A percentile compares a stretch with the other conserved stretches of the same genome.
Evolutionary conservation across 1,140 invertebrate species (phyloP).

Genomic region (Tetramorium parvispinum): DNA sequence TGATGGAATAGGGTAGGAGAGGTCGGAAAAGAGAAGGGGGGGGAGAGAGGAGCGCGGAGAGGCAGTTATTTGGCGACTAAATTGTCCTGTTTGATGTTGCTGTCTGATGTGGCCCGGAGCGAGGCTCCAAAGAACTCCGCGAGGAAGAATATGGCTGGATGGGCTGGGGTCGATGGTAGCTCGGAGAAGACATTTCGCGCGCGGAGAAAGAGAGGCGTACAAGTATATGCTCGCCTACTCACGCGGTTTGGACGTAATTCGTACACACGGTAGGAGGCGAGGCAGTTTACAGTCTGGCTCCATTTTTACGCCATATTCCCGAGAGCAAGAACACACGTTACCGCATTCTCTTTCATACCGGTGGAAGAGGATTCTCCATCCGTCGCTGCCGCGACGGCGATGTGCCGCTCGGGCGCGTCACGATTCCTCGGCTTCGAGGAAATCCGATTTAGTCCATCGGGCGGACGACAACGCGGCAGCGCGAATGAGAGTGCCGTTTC

Average conservation of each 20-base stretch:
- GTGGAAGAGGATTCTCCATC: background rate
- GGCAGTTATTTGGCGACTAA: constrained; percentile 78
- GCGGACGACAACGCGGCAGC: background rate
- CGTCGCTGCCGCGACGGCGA: background rate
- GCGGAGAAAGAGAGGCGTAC: background rate
- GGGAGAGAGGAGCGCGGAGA: background rate
- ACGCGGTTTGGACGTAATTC: constrained; percentile 35
- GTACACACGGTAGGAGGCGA: background rate
- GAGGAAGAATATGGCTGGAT: constrained; percentile 7
- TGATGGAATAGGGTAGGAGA: background rate
- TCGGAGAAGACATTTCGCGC: background rate
- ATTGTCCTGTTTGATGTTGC: constrained; percentile 80
- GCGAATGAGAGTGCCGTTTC: constrained; percentile 38
- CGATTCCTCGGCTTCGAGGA: constrained; percentile 48
- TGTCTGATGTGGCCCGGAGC: constrained; percentile 68
- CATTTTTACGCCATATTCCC: constrained; percentile 35
- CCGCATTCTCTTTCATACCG: constrained; percentile 22
- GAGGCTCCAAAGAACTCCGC: constrained; percentile 61
- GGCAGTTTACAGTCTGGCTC: background rate
- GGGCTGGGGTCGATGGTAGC: background rate
- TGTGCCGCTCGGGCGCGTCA: constrained; percentile 34
- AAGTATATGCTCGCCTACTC: background rate
- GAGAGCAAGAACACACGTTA: background rate
- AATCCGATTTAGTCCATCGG: constrained; percentile 63
- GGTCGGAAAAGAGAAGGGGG: background rate